A percentile compares a stretch with the other conserved stretches of the same genome.
phyloP scores from a whole-genome alignment of 2,888 invertebrate genomes.

The Hirtodrosophila cameraria region DNA sequence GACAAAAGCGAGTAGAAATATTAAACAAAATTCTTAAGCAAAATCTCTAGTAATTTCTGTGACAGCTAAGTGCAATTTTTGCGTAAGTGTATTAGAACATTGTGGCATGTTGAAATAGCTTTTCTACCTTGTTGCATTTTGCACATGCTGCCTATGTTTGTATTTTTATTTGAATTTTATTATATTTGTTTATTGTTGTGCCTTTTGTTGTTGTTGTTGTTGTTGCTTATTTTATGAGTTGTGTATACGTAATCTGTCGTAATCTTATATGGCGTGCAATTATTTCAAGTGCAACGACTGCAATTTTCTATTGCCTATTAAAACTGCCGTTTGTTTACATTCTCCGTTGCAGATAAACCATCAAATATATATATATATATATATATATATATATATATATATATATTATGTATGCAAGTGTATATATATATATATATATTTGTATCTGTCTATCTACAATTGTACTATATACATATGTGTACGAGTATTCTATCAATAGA shows the following conservation, averaged over 20 bases:
- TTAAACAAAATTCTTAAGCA: too few relatives aligned
- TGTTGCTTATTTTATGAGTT: slow-evolving; percentile 51
- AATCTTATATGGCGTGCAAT: slow-evolving; percentile 42
- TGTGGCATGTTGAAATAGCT: too few relatives aligned
- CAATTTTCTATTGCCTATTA: slow-evolving; percentile 46
- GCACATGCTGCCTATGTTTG: neutral
- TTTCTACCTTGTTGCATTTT: too few relatives aligned
- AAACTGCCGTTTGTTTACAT: slow-evolving; percentile 42
- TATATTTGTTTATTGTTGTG: neutral
- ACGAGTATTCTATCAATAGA: slow-evolving; percentile 33
- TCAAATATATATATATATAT: neutral
- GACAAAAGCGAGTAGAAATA: too few relatives aligned
- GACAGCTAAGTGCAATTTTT: too few relatives aligned
- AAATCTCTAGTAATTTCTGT: too few relatives aligned
- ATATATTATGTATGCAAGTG: too few relatives aligned
- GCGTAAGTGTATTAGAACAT: too few relatives aligned
- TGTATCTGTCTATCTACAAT: slow-evolving; percentile 1
- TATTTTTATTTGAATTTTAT: slow-evolving; percentile 8
- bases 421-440: neutral
- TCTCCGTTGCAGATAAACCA: slow-evolving; percentile 35
- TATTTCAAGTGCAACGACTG: slow-evolving; percentile 60
- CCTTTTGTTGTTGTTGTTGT: neutral
- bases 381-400: neutral
- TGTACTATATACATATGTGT: slow-evolving; percentile 1
- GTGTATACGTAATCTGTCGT: slow-evolving; percentile 68